Percentiles rank a stretch among this genome's conserved stretches.
Conservation (phyloP, 2,888 invertebrate genomes). For the Ormyrus nitidulus region DNA sequence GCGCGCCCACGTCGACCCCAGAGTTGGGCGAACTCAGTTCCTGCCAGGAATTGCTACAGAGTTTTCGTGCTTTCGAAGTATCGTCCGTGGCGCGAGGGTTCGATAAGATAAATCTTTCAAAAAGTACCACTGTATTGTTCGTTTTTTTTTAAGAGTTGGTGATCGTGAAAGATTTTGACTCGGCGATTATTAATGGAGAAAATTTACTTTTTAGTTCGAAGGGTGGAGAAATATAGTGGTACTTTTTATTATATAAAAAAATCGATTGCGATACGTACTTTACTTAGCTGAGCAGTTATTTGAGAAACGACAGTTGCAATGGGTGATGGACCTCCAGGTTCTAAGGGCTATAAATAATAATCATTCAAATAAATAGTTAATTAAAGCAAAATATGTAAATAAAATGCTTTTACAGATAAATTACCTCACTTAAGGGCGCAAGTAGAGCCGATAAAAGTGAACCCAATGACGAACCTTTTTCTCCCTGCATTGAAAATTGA, state of each 20-base stretch:
- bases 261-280: constrained; percentile 62
- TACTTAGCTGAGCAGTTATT: constrained; percentile 67
- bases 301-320: constrained; percentile 66
- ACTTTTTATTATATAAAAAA: too few species aligned
- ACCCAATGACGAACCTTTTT: constrained; percentile 59
- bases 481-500: too few species aligned
- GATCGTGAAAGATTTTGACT: too few species aligned
- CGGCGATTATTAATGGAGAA: too few species aligned
- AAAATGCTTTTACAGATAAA: neutral
- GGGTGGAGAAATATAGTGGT: too few species aligned
- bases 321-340: constrained; percentile 66
- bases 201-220: too few species aligned
- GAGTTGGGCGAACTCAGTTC: constrained; percentile 58
- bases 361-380: neutral
- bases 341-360: constrained; percentile 63
- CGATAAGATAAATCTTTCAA: too few species aligned
- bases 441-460: constrained; percentile 62
- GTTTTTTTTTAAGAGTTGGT: too few species aligned
- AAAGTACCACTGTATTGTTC: too few species aligned
- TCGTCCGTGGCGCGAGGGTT: too few species aligned
- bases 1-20: constrained; percentile 64
- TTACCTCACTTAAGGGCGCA: constrained; percentile 68
- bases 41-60: constrained; percentile 55
- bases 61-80: too few species aligned
- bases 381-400: neutral